Conservation (phyloP, 2,797 vertebrate genomes). For the Scarus forsteni region DNA sequence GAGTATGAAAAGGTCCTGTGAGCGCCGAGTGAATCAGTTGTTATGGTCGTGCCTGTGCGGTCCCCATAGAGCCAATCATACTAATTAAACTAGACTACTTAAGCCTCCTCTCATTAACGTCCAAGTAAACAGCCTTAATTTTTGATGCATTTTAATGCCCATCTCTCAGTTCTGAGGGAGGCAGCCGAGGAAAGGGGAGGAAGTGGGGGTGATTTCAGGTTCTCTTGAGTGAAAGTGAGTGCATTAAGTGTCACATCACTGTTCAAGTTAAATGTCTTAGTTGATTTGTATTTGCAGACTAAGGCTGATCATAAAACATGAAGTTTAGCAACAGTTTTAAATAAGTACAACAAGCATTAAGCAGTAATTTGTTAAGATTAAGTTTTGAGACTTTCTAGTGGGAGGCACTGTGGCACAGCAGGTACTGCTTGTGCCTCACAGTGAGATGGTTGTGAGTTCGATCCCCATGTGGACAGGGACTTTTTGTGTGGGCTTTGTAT, state of each 20-base stretch:
- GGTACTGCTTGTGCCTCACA: no score
- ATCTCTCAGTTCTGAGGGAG: conserved; percentile 80
- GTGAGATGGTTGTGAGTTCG: no score
- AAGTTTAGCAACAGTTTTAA: no score
- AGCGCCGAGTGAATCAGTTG: conserved; percentile 73
- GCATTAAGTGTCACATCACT: conserved; percentile 58
- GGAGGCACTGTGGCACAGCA: no score
- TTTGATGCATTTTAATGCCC: conserved; percentile 94
- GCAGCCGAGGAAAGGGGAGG: conserved; percentile 40
- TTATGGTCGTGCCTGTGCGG: conserved; percentile 68
- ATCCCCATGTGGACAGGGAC: no score
- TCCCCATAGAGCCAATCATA: conserved; percentile 80
- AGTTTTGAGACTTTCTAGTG: no score
- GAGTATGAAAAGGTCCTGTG: conserved; percentile 70
- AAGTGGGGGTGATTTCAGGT: conserved; percentile 62
- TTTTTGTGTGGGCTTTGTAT: no score
- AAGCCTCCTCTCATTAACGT: conserved; percentile 90
- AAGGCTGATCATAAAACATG: conserved; percentile 1
- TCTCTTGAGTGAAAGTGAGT: conserved; percentile 50
- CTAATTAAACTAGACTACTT: conserved; percentile 88
- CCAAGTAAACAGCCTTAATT: conserved; percentile 92
- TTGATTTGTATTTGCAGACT: conserved; percentile 22
- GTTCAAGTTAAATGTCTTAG: conserved; percentile 62
- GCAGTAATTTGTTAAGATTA: no score
- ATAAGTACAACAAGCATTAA: no score